A percentile compares a stretch with the other conserved stretches of the same genome.
phyloP scores from a whole-genome alignment of 2,113 vertebrate species.

The Micronisus gabar region DNA sequence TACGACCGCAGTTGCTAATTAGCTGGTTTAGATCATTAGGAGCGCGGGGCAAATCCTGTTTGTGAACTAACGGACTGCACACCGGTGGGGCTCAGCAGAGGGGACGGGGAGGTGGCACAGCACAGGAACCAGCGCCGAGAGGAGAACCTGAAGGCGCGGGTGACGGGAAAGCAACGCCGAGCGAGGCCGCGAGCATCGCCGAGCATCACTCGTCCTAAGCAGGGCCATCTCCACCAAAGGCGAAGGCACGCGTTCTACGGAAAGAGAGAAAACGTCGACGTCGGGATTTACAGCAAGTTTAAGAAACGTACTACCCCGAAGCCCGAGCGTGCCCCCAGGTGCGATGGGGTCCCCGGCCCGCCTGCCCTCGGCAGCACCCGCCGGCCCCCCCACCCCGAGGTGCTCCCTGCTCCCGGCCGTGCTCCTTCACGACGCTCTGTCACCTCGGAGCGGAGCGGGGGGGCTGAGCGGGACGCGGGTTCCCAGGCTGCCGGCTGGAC shows the following conservation, averaged over 20 bases:
- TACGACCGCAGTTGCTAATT: fast-evolving
- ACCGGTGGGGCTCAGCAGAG: fast-evolving
- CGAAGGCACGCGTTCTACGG: fast-evolving
- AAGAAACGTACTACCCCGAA: fast-evolving
- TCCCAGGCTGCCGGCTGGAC: background rate
- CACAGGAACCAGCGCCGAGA: fast-evolving
- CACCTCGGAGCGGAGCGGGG: too few relatives aligned
- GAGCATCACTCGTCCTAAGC: fast-evolving
- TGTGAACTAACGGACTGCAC: background rate
- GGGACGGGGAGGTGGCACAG: background rate
- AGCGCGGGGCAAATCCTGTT: fast-evolving
- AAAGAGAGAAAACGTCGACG: fast-evolving
- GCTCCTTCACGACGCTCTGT: too few relatives aligned
- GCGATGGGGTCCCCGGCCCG: background rate
- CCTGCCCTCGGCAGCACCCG: too few relatives aligned
- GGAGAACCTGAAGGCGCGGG: fast-evolving
- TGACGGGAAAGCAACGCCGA: fast-evolving
- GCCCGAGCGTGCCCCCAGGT: background rate
- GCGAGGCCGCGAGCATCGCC: background rate
- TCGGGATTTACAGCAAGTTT: fast-evolving
- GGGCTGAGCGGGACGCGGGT: too few relatives aligned
- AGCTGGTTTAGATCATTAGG: background rate
- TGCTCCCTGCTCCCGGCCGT: too few relatives aligned
- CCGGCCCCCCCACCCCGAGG: too few relatives aligned
- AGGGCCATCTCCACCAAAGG: fast-evolving